These are phyloP conservation scores for Machimus rusticus DNA, from an alignment of 2,888 invertebrate species.

Conservation along the genomic window DNA sequence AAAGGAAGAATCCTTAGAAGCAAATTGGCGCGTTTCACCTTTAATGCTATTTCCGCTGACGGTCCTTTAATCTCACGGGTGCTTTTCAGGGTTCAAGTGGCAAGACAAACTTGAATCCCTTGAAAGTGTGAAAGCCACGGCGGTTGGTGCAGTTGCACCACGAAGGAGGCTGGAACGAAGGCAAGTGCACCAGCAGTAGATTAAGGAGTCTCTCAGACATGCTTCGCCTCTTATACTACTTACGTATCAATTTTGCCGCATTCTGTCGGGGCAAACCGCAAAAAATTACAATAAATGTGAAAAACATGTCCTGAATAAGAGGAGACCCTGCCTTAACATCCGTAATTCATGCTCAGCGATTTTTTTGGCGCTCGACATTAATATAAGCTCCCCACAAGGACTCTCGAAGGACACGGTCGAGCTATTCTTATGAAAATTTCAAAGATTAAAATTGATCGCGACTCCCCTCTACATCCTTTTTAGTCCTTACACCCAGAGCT, in stretches of 20 bases:
- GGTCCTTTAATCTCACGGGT: neutral
- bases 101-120: neutral
- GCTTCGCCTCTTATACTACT: conserved; percentile 17
- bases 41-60: conserved; percentile 11
- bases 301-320: neutral
- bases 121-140: neutral
- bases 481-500: neutral
- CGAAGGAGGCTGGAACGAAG: neutral
- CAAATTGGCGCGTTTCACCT: neutral
- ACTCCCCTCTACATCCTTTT: neutral
- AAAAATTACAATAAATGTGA: neutral
- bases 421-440: neutral
- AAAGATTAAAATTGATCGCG: neutral
- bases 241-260: neutral
- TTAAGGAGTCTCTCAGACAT: conserved; percentile 23
- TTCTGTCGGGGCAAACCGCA: neutral
- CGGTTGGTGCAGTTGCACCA: neutral
- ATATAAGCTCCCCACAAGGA: neutral
- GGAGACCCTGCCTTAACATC: neutral
- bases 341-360: neutral
- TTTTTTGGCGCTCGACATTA: neutral
- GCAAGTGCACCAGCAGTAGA: conserved; percentile 8
- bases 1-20: neutral
- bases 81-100: conserved; percentile 25
- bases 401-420: neutral